Percentiles rank a stretch among this genome's conserved stretches.
Evolutionary conservation across 2,888 invertebrate genomes (phyloP).

Genomic region (Apamea sordens): DNA sequence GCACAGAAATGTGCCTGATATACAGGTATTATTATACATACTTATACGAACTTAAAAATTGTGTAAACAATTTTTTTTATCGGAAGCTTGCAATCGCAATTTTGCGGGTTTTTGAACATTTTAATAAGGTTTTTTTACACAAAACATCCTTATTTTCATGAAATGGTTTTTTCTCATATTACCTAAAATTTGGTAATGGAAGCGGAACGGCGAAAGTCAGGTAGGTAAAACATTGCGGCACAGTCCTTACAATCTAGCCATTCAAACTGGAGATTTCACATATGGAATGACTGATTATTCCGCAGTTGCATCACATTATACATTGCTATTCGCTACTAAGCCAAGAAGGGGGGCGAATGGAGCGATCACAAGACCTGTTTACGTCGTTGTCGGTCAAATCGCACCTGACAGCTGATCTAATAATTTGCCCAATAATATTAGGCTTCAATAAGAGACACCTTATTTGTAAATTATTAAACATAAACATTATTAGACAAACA

Average conservation of each 20-base stretch:
- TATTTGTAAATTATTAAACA: not conserved
- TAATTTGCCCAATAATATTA: constrained; percentile 40
- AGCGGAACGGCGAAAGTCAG: constrained; percentile 24
- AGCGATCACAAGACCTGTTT: constrained; percentile 68
- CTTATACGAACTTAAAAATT: not conserved
- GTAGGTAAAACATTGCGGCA: constrained; percentile 59
- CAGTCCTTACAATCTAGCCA: constrained; percentile 77
- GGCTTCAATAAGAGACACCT: not conserved
- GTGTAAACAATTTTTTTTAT: not conserved
- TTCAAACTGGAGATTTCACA: constrained; percentile 77
- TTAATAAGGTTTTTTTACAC: not conserved
- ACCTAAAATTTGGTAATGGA: constrained; percentile 37
- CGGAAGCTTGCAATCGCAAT: not conserved
- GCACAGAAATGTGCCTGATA: not conserved
- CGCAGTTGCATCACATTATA: constrained; percentile 75
- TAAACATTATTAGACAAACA: not conserved
- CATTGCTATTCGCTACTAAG: constrained; percentile 69
- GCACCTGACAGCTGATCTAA: constrained; percentile 61
- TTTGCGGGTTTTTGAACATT: not conserved
- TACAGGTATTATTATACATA: constrained; percentile 9
- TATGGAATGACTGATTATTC: constrained; percentile 81
- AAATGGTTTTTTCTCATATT: not conserved
- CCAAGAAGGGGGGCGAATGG: constrained; percentile 74
- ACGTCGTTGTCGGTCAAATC: constrained; percentile 54
- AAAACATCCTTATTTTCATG: not conserved